Base-by-base conservation (phyloP, 2,888 invertebrate species). In the Ditula angustiorana region DNA sequence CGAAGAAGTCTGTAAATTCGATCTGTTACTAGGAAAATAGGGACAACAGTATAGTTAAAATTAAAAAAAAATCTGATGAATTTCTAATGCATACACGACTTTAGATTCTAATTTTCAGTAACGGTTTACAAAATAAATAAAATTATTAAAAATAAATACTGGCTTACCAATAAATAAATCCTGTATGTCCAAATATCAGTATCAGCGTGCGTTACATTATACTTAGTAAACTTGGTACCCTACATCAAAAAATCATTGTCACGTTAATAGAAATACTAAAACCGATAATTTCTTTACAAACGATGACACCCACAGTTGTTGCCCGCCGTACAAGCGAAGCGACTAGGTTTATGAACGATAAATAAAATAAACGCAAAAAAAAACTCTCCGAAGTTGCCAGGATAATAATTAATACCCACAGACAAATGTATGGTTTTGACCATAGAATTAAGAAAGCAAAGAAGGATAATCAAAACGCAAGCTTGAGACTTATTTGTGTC, bases 151-250 rank as follows among this genome's bases (percentile, higher is more conserved):
- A n/a, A 19, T 24, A 23, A 55, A 46, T 35, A 47, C 30, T 46
- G 46, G 35, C 61, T 21, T 55, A 61, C 61, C 61, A 10, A 46
- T 33, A 35, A 41, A 35, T 46, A 35, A 55, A 55, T 61, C 46
- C 46, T 46, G 19, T 26, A 11, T 10, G 44, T 21, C 44, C 46
- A 46, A 13, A 23, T 28, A 26, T 28, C 16, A 26, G 11, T 52
- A 44, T 30, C 21, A 41, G 19, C 10, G 16, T 35, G 35, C 41
- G 8, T 61, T 44, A 52, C 60, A 53, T 61, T 19, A 19, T 41
- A 10, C 23, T n/a, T n/a, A n/a, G 23, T 33, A 49, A 24, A 21
- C 24, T 28, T 13, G 5, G 19, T 10, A 19, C 2, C 41, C 19
- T 41, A 41, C 41, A 41, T 19, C 19, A 41, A 41, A 19, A 37